phyloP scores from a whole-genome alignment of 2,888 invertebrate genomes.

The Tethea ocularis region DNA sequence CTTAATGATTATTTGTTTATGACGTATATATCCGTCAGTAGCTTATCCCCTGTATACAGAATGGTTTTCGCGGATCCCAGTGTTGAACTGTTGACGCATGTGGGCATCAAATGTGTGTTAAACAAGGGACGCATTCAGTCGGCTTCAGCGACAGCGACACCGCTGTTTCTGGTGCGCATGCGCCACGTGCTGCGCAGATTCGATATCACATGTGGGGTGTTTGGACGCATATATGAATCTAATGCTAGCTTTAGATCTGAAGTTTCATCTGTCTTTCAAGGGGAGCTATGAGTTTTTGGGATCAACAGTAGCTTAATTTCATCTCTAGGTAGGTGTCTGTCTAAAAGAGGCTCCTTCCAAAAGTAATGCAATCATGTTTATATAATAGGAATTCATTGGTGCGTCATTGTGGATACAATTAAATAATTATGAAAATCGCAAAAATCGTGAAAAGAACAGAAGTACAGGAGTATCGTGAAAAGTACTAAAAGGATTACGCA shows the following conservation, averaged over 20 bases:
- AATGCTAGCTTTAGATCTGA: slow-evolving; percentile 1
- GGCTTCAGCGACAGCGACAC: slow-evolving; percentile 43
- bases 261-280: not conserved
- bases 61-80: not conserved
- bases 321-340: no score
- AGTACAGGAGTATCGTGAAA: no score
- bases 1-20: not conserved
- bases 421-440: no score
- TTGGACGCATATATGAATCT: slow-evolving; percentile 11
- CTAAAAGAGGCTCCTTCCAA: no score
- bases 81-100: slow-evolving; percentile 42
- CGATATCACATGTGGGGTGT: slow-evolving; percentile 51
- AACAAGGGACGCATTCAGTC: slow-evolving; percentile 71
- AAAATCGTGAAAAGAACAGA: no score
- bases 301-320: not conserved
- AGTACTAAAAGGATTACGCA: no score
- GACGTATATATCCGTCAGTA: not conserved
- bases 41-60: not conserved
- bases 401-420: no score
- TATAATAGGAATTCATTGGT: no score
- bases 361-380: not conserved
- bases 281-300: slow-evolving; percentile 19
- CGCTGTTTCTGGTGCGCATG: slow-evolving; percentile 22
- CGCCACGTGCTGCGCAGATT: slow-evolving; percentile 73
- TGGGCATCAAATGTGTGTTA: slow-evolving; percentile 64